Evolutionary conservation across 2,888 invertebrate genomes (phyloP).

Genomic region (Biston stratarius): DNA sequence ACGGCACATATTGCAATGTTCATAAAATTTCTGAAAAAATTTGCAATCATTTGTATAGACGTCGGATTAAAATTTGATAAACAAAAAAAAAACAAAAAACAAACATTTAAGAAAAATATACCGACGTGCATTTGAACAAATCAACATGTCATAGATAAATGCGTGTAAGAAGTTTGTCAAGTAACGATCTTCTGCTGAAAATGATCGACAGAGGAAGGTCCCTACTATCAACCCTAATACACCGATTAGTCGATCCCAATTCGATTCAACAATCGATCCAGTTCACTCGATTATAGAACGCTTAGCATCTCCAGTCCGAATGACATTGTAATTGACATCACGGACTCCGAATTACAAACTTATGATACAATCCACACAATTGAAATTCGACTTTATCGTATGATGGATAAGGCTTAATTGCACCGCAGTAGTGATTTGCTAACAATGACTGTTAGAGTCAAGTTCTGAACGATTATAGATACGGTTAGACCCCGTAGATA

Average conservation of each 20-base stretch:
- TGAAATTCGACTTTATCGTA: slow-evolving; percentile 60
- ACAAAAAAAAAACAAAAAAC: not conserved
- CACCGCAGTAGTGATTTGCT: slow-evolving; percentile 53
- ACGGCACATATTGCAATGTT: too few relatives aligned
- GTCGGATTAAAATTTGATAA: not conserved
- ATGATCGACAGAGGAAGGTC: slow-evolving; percentile 10
- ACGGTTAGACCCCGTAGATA: slow-evolving; percentile 49
- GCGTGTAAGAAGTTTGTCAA: not conserved
- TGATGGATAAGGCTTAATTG: slow-evolving; percentile 56
- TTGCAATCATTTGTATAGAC: too few relatives aligned
- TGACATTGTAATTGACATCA: slow-evolving; percentile 73
- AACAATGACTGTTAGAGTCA: slow-evolving; percentile 60
- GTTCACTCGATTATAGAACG: slow-evolving; percentile 61
- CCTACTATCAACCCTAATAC: slow-evolving; percentile 29
- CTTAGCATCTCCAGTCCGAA: slow-evolving; percentile 60
- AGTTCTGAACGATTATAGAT: slow-evolving; percentile 69
- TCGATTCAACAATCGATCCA: slow-evolving; percentile 49
- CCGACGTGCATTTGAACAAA: not conserved
- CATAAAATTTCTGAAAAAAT: too few relatives aligned
- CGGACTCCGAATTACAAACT: slow-evolving; percentile 36
- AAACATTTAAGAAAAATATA: not conserved
- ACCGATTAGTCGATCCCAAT: slow-evolving; percentile 49
- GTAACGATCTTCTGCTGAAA: slow-evolving; percentile 2
- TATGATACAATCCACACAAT: slow-evolving; percentile 43
- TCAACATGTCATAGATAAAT: not conserved